These are phyloP conservation scores for Ophioderma brevispina DNA, from an alignment of 35 echinoderm and acorn worm species.

Conservation along the genomic window DNA sequence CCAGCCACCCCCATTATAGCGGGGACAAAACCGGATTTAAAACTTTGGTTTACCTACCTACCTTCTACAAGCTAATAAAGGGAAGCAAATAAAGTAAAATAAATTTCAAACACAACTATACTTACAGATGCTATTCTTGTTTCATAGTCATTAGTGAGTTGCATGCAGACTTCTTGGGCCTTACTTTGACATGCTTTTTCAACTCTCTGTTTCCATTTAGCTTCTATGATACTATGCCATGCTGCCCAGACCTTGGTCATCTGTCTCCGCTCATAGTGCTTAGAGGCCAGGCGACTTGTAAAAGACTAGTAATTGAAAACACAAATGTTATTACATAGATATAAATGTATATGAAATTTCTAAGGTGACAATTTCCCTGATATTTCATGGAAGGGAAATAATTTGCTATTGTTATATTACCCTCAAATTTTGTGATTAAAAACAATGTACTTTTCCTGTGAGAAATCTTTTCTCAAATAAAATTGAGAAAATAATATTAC, in stretches of 20 bases:
- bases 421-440: no score
- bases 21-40: no score
- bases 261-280: conserved; percentile 65
- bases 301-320: conserved; percentile 54
- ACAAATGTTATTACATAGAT: not conserved
- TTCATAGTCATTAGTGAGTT: conserved; percentile 99
- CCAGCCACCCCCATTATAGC: no score
- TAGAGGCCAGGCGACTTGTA: conserved; percentile 66
- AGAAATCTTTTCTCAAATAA: no score
- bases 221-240: conserved; percentile 95
- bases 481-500: no score
- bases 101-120: not conserved
- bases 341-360: no score
- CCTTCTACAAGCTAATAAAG: no score
- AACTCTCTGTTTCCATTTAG: conserved; percentile 95
- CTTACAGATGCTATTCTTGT: conserved; percentile 90
- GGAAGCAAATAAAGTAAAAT: no score
- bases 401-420: no score
- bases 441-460: no score
- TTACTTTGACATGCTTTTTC: conserved; percentile 98
- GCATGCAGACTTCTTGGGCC: conserved; percentile 99
- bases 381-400: not conserved
- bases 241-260: conserved; percentile 87
- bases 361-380: not conserved
- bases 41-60: no score